Conservation (phyloP, 2,797 vertebrate species). For the Pachyuromys duprasi region DNA sequence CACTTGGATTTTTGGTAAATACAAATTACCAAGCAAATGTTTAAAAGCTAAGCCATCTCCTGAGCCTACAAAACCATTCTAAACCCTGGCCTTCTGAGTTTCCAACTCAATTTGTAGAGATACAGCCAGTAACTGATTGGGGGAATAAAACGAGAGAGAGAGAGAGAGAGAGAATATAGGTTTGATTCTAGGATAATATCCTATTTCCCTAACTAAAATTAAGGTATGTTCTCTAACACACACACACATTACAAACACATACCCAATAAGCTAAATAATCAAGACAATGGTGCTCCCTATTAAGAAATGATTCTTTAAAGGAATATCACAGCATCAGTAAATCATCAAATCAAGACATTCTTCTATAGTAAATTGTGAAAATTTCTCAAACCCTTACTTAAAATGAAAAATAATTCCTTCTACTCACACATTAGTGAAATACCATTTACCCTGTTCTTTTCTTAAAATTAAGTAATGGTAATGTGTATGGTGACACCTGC, state of each 20-base stretch:
- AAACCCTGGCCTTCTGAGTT: not conserved
- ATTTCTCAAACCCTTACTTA: constrained; percentile 10
- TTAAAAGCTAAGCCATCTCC: not conserved
- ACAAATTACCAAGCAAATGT: not conserved
- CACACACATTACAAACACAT: constrained; percentile 6
- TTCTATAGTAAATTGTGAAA: not conserved
- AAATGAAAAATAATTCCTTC: constrained; percentile 20
- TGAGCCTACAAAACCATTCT: not conserved
- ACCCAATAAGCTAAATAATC: constrained; percentile 40
- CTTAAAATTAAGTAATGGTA: constrained; percentile 10
- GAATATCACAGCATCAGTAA: not conserved
- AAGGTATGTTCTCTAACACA: not conserved
- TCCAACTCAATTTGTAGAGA: constrained; percentile 40
- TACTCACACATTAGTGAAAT: not conserved
- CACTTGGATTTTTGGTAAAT: not conserved
- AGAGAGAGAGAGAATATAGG: not conserved
- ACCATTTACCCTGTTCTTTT: constrained; percentile 17
- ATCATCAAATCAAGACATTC: constrained; percentile 11
- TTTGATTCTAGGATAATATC: constrained; percentile 39
- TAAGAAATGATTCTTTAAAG: not conserved
- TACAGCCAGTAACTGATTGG: not conserved
- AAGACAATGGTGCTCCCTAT: not conserved
- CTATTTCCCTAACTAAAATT: constrained; percentile 32
- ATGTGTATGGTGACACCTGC: too few relatives aligned
- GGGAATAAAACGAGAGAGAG: not conserved